Evolutionary conservation across 1,140 invertebrate species (phyloP).

Genomic region (Hirudo medicinalis): DNA sequence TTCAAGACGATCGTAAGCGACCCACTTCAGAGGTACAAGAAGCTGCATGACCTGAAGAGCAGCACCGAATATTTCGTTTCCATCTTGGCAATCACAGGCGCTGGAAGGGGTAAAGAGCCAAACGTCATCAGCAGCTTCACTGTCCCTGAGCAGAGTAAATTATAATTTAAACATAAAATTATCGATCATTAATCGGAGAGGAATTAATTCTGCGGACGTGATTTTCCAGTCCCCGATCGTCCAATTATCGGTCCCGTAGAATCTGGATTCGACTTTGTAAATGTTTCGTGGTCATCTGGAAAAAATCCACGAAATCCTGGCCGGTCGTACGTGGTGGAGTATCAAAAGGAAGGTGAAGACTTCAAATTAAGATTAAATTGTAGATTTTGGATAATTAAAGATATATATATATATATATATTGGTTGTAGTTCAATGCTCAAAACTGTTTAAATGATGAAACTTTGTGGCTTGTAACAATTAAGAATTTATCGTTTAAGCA

Average conservation of each 20-base stretch:
- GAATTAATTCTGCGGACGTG: background rate
- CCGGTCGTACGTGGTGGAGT: conserved; percentile 13
- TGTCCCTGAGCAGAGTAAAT: conserved; percentile 6
- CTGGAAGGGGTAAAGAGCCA: conserved; percentile 11
- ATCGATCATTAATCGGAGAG: background rate
- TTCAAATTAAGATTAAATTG: too few species aligned
- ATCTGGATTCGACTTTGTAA: conserved; percentile 9
- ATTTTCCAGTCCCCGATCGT: conserved; percentile 4
- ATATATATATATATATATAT: too few species aligned
- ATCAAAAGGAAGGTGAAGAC: background rate
- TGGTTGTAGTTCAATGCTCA: too few species aligned
- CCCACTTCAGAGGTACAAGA: conserved; percentile 11
- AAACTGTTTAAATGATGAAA: background rate
- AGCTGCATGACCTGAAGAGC: conserved; percentile 16
- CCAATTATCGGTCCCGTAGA: background rate
- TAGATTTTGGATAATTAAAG: too few species aligned
- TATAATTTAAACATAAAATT: background rate
- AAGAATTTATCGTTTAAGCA: background rate
- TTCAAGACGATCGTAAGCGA: conserved; percentile 4
- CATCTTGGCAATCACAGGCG: conserved; percentile 15
- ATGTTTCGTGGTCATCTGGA: conserved; percentile 5
- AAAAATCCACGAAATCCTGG: conserved; percentile 11
- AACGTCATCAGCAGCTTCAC: background rate
- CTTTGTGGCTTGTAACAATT: background rate
- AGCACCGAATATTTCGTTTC: conserved; percentile 19